These are phyloP conservation scores for Capitulum mitella DNA, from an alignment of 2,888 invertebrate genomes.

Conservation along the genomic window DNA sequence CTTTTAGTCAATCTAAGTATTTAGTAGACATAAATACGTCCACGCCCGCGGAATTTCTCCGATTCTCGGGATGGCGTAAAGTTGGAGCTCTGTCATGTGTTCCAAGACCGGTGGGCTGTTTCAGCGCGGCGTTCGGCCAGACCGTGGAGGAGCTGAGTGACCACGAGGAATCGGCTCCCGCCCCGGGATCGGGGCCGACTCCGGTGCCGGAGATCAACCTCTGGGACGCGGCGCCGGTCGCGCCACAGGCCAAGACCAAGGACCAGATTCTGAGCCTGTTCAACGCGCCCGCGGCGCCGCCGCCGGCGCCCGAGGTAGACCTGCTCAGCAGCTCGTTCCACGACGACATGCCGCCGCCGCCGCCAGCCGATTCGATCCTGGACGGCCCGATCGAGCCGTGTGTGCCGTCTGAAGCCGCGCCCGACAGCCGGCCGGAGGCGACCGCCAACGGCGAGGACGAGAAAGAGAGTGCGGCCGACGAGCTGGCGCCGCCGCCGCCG, in stretches of 20 bases:
- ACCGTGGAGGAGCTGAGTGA: conserved; percentile 36
- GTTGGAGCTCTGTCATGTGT: too few relatives aligned
- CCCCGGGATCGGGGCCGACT: conserved; percentile 25
- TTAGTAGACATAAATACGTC: too few relatives aligned
- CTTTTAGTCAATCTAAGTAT: too few relatives aligned
- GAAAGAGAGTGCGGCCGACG: not conserved
- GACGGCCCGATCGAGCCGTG: not conserved
- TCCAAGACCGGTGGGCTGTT: not conserved
- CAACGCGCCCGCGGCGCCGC: conserved; percentile 32
- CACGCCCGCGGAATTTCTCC: too few relatives aligned
- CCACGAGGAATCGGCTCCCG: conserved; percentile 31
- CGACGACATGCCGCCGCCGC: not conserved
- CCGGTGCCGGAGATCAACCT: conserved; percentile 37
- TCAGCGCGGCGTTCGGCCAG: conserved; percentile 36
- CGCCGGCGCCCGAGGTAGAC: conserved; percentile 31
- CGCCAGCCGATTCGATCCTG: not conserved
- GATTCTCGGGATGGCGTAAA: too few relatives aligned
- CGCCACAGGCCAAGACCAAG: conserved; percentile 34
- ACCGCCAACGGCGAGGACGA: conserved; percentile 8
- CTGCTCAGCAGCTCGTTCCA: conserved; percentile 21
- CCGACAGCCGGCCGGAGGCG: not conserved
- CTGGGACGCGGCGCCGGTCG: conserved; percentile 36
- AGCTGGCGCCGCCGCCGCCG: conserved; percentile 16
- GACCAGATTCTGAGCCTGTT: conserved; percentile 38
- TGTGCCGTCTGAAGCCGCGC: not conserved